Evolutionary conservation across 1,140 invertebrate species (phyloP), one percentile per base, ranked within the genome.

Genomic region (Parasteatoda tepidariorum): DNA sequence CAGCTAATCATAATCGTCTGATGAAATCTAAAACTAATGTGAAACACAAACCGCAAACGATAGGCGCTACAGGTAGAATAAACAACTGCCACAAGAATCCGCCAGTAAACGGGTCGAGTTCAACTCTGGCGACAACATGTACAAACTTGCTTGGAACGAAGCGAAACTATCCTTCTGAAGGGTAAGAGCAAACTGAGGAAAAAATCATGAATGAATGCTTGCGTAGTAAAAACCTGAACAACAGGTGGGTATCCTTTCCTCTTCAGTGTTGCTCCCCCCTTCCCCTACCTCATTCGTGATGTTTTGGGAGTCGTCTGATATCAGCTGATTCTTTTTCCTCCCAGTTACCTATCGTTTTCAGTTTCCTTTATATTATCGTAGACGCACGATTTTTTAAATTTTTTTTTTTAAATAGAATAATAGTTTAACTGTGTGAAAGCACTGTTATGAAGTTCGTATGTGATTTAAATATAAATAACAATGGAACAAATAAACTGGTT

Each of bases 1-100:
- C 78, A 82, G 57, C 54, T 82, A 5, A 82, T 71, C 78, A 82
- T 82, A 24, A 48, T 71, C 1, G 38, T 48, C 38, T 48, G 38
- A 48, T 18, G 38, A 48, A 48, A 48, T 48, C 9, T n/a, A n/a
- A n/a, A n/a, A n/a, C n/a, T n/a, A n/a, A n/a, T n/a, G n/a, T n/a
- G n/a, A n/a, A n/a, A n/a, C n/a, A n/a, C n/a, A n/a, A n/a, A n/a
- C n/a, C n/a, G n/a, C n/a, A n/a, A n/a, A n/a, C n/a, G n/a, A n/a
- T n/a, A n/a, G n/a, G n/a, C n/a, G n/a, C n/a, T n/a, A n/a, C n/a
- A n/a, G n/a, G n/a, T n/a, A n/a, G n/a, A n/a, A n/a, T n/a, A n/a
- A n/a, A n/a, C n/a, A n/a, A n/a, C n/a, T n/a, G n/a, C n/a, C n/a
- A n/a, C n/a, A n/a, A n/a, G n/a, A n/a, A n/a, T n/a, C n/a, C n/a